Evolutionary conservation across 2,888 invertebrate species (phyloP).

Genomic region (Melieria omissa): DNA sequence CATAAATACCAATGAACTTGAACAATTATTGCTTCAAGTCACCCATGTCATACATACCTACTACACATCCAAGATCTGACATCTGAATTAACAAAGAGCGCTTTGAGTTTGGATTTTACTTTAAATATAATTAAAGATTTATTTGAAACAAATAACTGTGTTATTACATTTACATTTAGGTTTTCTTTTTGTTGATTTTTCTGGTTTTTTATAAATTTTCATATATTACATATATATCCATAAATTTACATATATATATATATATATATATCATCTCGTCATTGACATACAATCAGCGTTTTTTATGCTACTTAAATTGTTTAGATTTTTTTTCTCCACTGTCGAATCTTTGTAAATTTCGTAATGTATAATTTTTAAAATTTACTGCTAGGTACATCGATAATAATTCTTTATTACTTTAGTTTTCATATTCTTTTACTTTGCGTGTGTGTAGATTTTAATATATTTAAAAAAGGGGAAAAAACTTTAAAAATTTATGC

Average conservation of each 20-base stretch:
- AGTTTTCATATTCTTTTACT: too few species aligned
- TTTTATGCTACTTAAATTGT: slow-evolving; percentile 1
- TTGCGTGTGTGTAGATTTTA: too few species aligned
- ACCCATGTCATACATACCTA: not conserved
- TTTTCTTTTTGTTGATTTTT: slow-evolving; percentile 31
- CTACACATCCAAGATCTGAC: not conserved
- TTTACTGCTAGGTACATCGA: slow-evolving; percentile 50
- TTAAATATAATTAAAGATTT: slow-evolving; percentile 65
- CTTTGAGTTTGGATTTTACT: slow-evolving; percentile 41
- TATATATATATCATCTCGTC: slow-evolving; percentile 19
- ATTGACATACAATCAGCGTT: slow-evolving; percentile 31
- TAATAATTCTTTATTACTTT: slow-evolving; percentile 1
- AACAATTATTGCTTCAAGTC: too few species aligned
- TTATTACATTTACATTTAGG: slow-evolving; percentile 61
- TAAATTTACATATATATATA: slow-evolving; percentile 12
- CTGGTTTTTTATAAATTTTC: slow-evolving; percentile 15
- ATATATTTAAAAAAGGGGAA: slow-evolving; percentile 44
- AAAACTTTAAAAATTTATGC: slow-evolving; percentile 29
- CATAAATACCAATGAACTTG: too few species aligned
- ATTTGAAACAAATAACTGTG: slow-evolving; percentile 67
- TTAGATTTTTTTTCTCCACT: slow-evolving; percentile 6
- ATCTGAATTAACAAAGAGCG: not conserved
- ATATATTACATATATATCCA: slow-evolving; percentile 20
- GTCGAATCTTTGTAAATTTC: slow-evolving; percentile 22
- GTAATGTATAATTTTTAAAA: slow-evolving; percentile 29